Base-by-base conservation (phyloP, 37 sponge, comb jelly and placozoan genomes). In the Beroe forskalii region DNA sequence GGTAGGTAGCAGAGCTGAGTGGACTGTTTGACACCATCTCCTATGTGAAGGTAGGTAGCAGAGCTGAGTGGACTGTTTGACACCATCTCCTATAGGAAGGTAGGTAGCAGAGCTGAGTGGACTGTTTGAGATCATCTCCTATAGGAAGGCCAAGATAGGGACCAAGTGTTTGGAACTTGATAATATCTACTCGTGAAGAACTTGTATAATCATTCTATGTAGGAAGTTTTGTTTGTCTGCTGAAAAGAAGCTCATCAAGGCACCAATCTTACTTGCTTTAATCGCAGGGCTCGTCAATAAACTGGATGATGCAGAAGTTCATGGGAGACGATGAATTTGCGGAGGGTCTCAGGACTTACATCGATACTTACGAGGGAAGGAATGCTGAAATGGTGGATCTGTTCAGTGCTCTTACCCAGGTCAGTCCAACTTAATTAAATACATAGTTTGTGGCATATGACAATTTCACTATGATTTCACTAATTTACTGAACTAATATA, bases 11-110 rank as follows among this genome's bases (percentile, higher is more conserved):
- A 61, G 94, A 97, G 44, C 95, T 96, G 30, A 95, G 93, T 36
- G 93, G 91, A 36, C 92, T 95, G 67, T 97, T 97, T 90, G 99
- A 97, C 69, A 62, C 94, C 60, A 97, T 97, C 62, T 96, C 96
- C 14, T 97, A 97, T 93, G 67, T 86, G 33, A 97, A 97, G 93
- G 97, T 97, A 42, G n/a, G n/a, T n/a, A n/a, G n/a, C n/a, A 61
- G 94, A 97, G 44, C 95, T 96, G 30, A 95, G 93, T 36, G 93
- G 91, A 36, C 92, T 95, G 67, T 97, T 97, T 90, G 99, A 97
- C 69, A 62, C 94, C 60, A 97, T 97, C 62, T 96, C 96, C 14
- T 97, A 97, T 93, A 67, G 90, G 33, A 97, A 97, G 93, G 97
- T 97, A 42, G n/a, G n/a, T n/a, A n/a, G n/a, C n/a, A n/a, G n/a